Evolutionary conservation across 2,797 vertebrate species (phyloP), one percentile per base, ranked within the genome.

Genomic region (Steatocranus sp.): DNA sequence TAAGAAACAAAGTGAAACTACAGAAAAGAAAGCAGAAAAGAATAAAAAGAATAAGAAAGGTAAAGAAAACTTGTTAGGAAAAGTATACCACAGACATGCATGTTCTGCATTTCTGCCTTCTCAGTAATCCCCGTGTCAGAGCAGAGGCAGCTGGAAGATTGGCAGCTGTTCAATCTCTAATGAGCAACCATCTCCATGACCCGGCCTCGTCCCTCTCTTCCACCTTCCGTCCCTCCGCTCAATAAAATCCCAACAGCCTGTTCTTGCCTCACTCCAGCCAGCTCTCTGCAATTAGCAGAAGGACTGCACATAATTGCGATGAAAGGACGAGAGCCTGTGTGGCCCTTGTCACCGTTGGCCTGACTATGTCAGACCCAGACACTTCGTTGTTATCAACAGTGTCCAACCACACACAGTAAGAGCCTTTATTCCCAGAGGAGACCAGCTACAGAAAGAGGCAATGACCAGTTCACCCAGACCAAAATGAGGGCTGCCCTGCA

Each of bases 151-250:
- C 87, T 88, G 85, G 77, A 79, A 92, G 88, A 84, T 88, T 91
- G 93, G 92, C 93, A 87, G 83, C 87, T 85, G 84, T 89, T 92
- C 88, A 87, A 18, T 82, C 81, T 54, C 91, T 95, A 94, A 95
- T 93, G 93, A 94, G 91, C 70, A 68, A 89, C 89, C 88, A 80
- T 91, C 91, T 91, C 90, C 91, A 86, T 87, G 91, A 91, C 89
- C 92, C 79, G 34, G 87, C 53, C 61, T 79, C 53, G 11, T 81
- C 76, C 79, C 86, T 51, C 83, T 73, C 76, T 34, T 76, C 43
- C 43, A 11, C 43, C 68, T 48, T 73, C 68, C 41, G 3, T 73
- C 68, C 78, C 83, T 63, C 68, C 8, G 73, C 83, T 90, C 87
- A 93, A 87, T 89, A 83, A 90, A 88, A 86, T 46, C 86, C 83